phyloP scores from a whole-genome alignment of 2,113 vertebrate genomes.

The Apodemus speciosus region DNA sequence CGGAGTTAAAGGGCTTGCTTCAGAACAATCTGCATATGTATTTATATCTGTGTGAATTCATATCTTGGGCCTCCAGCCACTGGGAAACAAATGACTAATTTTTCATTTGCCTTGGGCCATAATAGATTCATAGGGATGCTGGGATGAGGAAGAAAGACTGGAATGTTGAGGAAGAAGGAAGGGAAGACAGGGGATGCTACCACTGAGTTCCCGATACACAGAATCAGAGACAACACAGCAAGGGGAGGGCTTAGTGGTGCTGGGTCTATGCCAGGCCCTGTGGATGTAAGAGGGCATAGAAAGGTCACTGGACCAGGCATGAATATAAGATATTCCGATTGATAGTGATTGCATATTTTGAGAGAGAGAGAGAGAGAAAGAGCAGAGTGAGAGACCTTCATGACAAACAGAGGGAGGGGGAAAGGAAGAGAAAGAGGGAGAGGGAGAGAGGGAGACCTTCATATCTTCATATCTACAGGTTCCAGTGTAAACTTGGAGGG shows the following conservation, averaged over 20 bases:
- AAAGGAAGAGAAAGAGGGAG: too few species aligned
- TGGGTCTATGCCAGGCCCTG: not conserved
- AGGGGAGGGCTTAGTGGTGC: not conserved
- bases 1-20: constrained; percentile 55
- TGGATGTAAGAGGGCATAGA: constrained; percentile 11
- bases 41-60: constrained; percentile 70
- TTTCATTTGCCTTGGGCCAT: constrained; percentile 64
- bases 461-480: too few species aligned
- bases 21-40: constrained; percentile 70
- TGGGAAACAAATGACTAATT: constrained; percentile 61
- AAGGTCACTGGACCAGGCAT: not conserved
- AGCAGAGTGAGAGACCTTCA: not conserved
- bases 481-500: not conserved
- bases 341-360: not conserved
- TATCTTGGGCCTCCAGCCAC: constrained; percentile 45
- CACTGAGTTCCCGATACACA: not conserved
- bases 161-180: constrained; percentile 1
- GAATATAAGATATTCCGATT: not conserved
- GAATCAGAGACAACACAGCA: not conserved
- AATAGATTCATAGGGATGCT: not conserved
- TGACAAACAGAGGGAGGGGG: not conserved
- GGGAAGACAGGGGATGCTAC: not conserved
- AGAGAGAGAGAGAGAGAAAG: not conserved
- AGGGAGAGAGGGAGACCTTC: not conserved
- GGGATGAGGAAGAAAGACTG: not conserved